phyloP scores from a whole-genome alignment of 2,888 invertebrate species.

The Argyresthia goedartella region DNA sequence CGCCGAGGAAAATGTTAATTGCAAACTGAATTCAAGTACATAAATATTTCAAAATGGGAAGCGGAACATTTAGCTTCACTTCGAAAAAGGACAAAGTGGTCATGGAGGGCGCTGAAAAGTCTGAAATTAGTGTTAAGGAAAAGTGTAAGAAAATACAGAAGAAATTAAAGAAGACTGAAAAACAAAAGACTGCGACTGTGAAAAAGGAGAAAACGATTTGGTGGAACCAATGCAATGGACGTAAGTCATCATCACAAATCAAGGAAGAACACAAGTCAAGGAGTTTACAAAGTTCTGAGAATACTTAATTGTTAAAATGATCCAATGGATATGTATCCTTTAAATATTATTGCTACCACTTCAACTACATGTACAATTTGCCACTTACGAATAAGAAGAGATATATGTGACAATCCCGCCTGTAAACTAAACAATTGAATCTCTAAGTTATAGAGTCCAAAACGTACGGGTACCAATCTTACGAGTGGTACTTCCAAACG shows the following conservation, averaged over 20 bases:
- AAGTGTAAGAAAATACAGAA: conserved; percentile 59
- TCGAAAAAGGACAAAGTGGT: conserved; percentile 56
- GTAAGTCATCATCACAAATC: conserved; percentile 47
- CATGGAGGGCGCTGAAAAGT: conserved; percentile 37
- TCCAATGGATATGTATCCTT: no score
- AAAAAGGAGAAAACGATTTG: conserved; percentile 58
- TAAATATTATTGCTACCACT: no score
- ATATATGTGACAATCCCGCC: no score
- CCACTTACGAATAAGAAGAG: no score
- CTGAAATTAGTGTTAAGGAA: conserved; percentile 64
- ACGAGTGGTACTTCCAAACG: no score
- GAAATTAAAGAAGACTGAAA: conserved; percentile 64
- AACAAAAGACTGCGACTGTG: conserved; percentile 53
- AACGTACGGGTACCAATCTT: no score
- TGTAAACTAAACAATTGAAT: no score
- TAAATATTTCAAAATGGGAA: conserved; percentile 46
- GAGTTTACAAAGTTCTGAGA: no score
- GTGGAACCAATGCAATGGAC: conserved; percentile 64
- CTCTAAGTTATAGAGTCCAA: no score
- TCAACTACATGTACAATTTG: no score
- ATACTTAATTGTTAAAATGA: no score
- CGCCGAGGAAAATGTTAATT: conserved; percentile 29
- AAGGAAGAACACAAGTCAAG: not conserved
- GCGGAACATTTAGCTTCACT: conserved; percentile 55
- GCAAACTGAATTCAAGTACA: conserved; percentile 6